Conservation (phyloP, 2,888 invertebrate species). For the Ectropis crepuscularia region DNA sequence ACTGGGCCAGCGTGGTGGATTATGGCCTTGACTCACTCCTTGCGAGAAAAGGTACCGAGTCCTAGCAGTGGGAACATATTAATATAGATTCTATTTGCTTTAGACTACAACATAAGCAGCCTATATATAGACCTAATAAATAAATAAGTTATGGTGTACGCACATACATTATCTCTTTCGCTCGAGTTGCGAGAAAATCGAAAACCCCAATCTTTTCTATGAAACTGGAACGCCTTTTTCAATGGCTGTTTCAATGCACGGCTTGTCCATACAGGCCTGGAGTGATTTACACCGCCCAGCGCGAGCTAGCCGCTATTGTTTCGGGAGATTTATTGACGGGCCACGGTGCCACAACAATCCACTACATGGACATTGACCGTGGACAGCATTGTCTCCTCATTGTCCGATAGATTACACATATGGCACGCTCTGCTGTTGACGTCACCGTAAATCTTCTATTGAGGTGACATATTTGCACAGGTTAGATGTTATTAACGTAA, state of each 20-base stretch:
- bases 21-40: too few species aligned
- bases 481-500: slow-evolving; percentile 10
- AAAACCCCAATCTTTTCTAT: neutral
- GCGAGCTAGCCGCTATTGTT: slow-evolving; percentile 72
- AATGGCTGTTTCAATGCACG: slow-evolving; percentile 44
- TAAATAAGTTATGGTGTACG: too few species aligned
- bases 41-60: too few species aligned
- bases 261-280: slow-evolving; percentile 66
- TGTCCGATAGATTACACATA: slow-evolving; percentile 59
- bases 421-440: slow-evolving; percentile 61
- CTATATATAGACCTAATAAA: too few species aligned
- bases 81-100: too few species aligned
- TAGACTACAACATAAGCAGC: too few species aligned
- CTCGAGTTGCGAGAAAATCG: neutral
- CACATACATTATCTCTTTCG: too few species aligned
- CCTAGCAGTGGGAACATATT: too few species aligned
- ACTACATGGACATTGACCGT: slow-evolving; percentile 63
- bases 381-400: slow-evolving; percentile 53
- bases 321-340: slow-evolving; percentile 73
- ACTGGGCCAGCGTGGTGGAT: too few species aligned
- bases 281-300: slow-evolving; percentile 68
- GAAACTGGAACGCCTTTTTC: slow-evolving; percentile 14
- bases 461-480: slow-evolving; percentile 14
- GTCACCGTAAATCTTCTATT: slow-evolving; percentile 29
- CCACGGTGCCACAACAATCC: slow-evolving; percentile 67